Percentiles rank a stretch among this genome's conserved stretches.
phyloP scores from a whole-genome alignment of 1,140 invertebrate genomes.

The Ceratoteleas bidentatus region DNA sequence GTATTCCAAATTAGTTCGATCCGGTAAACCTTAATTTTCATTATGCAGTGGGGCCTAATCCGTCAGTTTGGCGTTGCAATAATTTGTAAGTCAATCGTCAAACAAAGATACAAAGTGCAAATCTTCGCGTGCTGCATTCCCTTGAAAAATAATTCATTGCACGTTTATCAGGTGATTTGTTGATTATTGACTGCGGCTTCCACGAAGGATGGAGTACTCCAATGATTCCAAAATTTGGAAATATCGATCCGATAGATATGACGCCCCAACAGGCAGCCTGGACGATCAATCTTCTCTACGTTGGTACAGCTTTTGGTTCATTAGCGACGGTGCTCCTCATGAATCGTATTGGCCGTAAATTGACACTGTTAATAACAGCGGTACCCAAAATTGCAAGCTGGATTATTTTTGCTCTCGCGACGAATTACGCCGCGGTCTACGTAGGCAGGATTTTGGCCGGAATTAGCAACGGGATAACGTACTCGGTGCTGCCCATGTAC shows the following conservation, averaged over 20 bases:
- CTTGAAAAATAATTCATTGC: slow-evolving; percentile 4
- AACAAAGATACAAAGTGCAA: background rate
- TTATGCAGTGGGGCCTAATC: background rate
- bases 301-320: slow-evolving; percentile 76
- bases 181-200: slow-evolving; percentile 77
- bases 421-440: slow-evolving; percentile 72
- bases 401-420: slow-evolving; percentile 79
- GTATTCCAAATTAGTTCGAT: background rate
- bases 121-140: background rate
- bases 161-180: slow-evolving; percentile 74
- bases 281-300: slow-evolving; percentile 77
- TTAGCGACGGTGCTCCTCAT: slow-evolving; percentile 80
- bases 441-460: slow-evolving; percentile 81
- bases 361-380: slow-evolving; percentile 80
- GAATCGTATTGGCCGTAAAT: slow-evolving; percentile 83
- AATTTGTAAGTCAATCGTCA: slow-evolving; percentile 5
- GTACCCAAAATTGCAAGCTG: slow-evolving; percentile 83
- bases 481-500: slow-evolving; percentile 83
- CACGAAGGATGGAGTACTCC: slow-evolving; percentile 79
- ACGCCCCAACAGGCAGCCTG: slow-evolving; percentile 69
- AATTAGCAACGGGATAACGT: slow-evolving; percentile 77
- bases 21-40: background rate
- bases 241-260: slow-evolving; percentile 70
- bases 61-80: slow-evolving; percentile 17
- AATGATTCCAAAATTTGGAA: slow-evolving; percentile 75